phyloP scores from a whole-genome alignment of 2,797 vertebrate genomes.

The Lagorchestes hirsutus region DNA sequence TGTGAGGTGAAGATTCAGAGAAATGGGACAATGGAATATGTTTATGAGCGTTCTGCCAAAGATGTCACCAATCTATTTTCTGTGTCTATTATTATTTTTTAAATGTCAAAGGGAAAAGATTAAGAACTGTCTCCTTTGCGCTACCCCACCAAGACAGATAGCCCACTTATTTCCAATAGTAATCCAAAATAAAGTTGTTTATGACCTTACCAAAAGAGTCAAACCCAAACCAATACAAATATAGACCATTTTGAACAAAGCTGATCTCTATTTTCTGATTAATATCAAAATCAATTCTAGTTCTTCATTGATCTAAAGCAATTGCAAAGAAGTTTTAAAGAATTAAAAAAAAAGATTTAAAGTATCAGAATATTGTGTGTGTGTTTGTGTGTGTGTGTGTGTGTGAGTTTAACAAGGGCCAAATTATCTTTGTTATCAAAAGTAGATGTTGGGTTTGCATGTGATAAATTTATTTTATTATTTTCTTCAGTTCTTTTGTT shows the following conservation, averaged over 20 bases:
- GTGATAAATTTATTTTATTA: background rate
- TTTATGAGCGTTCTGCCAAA: background rate
- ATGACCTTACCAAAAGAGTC: background rate
- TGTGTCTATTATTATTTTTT: background rate
- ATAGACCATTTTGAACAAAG: background rate
- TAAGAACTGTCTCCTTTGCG: background rate
- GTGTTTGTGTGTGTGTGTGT: too few species aligned
- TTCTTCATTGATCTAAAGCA: background rate
- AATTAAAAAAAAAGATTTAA: background rate
- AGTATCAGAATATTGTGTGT: background rate
- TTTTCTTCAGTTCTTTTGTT: background rate
- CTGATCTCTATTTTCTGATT: background rate
- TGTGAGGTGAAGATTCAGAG: background rate
- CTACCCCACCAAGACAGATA: background rate
- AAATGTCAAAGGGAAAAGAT: background rate
- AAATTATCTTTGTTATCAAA: slow-evolving; percentile 8
- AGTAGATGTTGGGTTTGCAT: background rate
- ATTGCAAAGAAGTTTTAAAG: background rate
- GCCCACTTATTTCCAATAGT: background rate
- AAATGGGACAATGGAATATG: background rate
- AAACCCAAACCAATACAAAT: background rate
- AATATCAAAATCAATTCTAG: background rate
- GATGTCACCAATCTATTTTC: background rate
- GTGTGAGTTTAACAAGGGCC: background rate
- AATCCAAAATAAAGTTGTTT: background rate